Percentiles rank a stretch among this genome's conserved stretches.
These are phyloP conservation scores for Agriopis marginaria DNA, from an alignment of 2,888 invertebrate species.

Conservation along the genomic window DNA sequence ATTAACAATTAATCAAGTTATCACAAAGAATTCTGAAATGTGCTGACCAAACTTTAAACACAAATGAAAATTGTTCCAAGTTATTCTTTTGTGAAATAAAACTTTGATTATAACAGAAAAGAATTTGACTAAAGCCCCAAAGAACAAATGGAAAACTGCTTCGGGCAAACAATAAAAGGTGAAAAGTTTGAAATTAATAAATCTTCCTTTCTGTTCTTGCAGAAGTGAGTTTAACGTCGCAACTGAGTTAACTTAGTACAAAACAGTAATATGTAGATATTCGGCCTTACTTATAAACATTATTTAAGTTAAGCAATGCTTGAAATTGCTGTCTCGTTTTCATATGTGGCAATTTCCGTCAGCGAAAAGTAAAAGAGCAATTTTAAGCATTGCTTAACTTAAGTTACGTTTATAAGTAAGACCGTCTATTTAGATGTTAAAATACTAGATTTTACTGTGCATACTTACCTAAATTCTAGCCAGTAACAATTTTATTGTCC, in stretches of 20 bases:
- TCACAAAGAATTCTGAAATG: constrained; percentile 27
- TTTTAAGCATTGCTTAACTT: no score
- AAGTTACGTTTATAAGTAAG: no score
- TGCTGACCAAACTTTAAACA: constrained; percentile 28
- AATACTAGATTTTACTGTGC: no score
- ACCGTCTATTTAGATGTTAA: no score
- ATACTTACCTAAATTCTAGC: no score
- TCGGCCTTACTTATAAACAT: no score
- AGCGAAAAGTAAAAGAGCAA: no score
- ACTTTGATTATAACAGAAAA: constrained; percentile 63
- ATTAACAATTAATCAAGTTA: constrained; percentile 22
- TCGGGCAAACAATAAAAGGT: constrained; percentile 73
- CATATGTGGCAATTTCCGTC: no score
- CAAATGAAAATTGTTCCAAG: constrained; percentile 40
- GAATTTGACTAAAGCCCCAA: constrained; percentile 62
- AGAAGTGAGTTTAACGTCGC: constrained; percentile 45
- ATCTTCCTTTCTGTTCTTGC: constrained; percentile 57
- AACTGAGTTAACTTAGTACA: neutral
- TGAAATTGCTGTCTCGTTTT: no score
- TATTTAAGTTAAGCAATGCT: no score
- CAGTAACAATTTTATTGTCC: no score
- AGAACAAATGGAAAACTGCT: constrained; percentile 66
- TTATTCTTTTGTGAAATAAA: constrained; percentile 51
- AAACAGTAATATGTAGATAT: neutral
- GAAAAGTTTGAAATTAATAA: constrained; percentile 69